These are phyloP conservation scores for Parnassius smintheus DNA, from an alignment of 2,888 invertebrate genomes.

Conservation along the genomic window DNA sequence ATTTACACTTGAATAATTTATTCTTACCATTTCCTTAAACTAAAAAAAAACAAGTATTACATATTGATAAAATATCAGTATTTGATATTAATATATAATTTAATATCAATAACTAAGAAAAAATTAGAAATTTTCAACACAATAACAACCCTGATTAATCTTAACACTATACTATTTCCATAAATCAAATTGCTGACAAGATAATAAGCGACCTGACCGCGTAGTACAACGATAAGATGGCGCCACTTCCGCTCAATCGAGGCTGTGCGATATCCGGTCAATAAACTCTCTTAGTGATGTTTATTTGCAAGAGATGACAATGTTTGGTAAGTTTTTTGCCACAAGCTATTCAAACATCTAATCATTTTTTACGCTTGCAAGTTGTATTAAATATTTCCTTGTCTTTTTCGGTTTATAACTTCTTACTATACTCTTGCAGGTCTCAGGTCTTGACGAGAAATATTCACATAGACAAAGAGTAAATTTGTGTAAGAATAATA, in stretches of 20 bases:
- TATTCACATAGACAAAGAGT: too few relatives aligned
- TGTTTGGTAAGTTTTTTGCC: background rate
- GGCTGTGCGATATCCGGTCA: constrained; percentile 55
- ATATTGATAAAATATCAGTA: background rate
- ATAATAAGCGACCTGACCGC: constrained; percentile 29
- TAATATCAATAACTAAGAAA: background rate
- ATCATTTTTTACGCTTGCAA: background rate
- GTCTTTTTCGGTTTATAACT: too few relatives aligned
- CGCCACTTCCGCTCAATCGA: constrained; percentile 48
- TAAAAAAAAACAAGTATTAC: background rate
- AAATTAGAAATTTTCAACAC: background rate
- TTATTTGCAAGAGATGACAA: constrained; percentile 28
- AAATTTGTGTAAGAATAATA: too few relatives aligned
- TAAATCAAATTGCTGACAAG: constrained; percentile 20
- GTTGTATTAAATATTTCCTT: too few relatives aligned
- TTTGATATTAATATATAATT: too few relatives aligned
- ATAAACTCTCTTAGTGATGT: constrained; percentile 38
- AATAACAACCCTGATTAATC: background rate
- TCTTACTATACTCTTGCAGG: too few relatives aligned
- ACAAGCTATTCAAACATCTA: background rate
- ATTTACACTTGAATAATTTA: too few relatives aligned
- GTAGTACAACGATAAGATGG: constrained; percentile 45
- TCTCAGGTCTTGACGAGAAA: too few relatives aligned
- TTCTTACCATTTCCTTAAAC: background rate
- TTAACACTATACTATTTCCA: background rate